phyloP scores from a whole-genome alignment of 1,140 invertebrate species.

The Brachionus paranguensis region DNA sequence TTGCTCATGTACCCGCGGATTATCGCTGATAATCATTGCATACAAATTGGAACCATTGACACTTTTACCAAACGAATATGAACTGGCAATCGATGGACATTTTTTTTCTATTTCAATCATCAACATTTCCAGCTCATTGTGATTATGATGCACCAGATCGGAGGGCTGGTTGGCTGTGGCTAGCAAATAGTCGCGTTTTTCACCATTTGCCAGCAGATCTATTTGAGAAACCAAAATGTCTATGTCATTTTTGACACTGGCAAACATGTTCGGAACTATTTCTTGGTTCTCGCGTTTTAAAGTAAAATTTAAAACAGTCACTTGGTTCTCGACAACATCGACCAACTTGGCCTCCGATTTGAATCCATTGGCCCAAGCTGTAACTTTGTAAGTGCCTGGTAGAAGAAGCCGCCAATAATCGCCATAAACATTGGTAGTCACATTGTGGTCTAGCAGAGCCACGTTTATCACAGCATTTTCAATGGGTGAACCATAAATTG shows the following conservation, averaged over 20 bases:
- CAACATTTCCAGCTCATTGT: background rate
- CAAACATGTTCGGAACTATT: constrained; percentile 22
- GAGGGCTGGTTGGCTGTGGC: background rate
- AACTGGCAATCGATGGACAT: background rate
- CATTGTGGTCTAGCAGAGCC: constrained; percentile 51
- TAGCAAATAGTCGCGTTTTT: background rate
- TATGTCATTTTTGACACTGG: background rate
- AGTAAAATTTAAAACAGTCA: constrained; percentile 9
- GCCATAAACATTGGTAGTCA: constrained; percentile 58
- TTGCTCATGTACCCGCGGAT: constrained; percentile 65
- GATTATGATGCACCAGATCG: background rate
- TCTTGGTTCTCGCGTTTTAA: background rate
- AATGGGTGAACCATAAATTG: constrained; percentile 53
- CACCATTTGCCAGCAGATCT: background rate
- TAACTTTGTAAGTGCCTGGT: constrained; percentile 69
- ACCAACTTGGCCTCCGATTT: background rate
- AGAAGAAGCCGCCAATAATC: constrained; percentile 86
- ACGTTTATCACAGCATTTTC: constrained; percentile 68
- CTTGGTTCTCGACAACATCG: background rate
- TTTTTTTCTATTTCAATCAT: background rate
- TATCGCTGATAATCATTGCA: constrained; percentile 68
- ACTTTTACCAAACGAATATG: constrained; percentile 67
- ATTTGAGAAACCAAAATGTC: constrained; percentile 8
- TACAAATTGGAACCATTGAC: constrained; percentile 72
- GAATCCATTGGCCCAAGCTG: background rate